phyloP scores from a whole-genome alignment of 2,888 invertebrate species.

The Lacanobia wlatinum region DNA sequence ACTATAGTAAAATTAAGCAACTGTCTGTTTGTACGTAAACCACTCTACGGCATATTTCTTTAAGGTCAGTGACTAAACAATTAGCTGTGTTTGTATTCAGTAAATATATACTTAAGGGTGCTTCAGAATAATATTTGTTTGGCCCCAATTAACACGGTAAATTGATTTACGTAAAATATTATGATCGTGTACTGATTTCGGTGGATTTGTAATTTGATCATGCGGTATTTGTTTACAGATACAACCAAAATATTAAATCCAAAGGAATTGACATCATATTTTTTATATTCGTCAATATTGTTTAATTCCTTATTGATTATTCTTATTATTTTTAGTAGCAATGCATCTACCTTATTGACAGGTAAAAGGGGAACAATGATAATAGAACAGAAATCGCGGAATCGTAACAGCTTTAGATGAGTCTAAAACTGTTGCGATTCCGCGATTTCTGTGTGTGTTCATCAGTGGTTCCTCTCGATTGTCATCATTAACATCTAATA shows the following conservation, averaged over 20 bases:
- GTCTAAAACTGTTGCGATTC: no score
- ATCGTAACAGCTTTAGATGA: no score
- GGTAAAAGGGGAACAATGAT: no score
- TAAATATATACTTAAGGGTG: slow-evolving; percentile 45
- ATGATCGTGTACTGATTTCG: slow-evolving; percentile 20
- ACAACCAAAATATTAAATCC: background rate
- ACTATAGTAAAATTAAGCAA: slow-evolving; percentile 57
- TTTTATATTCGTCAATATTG: background rate
- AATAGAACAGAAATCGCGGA: no score
- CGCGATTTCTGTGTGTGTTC: no score
- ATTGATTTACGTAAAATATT: slow-evolving; percentile 47
- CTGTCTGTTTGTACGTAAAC: slow-evolving; percentile 47
- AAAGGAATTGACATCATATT: background rate
- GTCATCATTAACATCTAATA: slow-evolving; percentile 5
- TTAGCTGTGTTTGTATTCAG: slow-evolving; percentile 48
- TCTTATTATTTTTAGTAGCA: background rate
- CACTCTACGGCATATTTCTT: slow-evolving; percentile 59
- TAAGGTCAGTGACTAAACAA: slow-evolving; percentile 45
- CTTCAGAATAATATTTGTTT: slow-evolving; percentile 45
- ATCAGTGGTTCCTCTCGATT: no score
- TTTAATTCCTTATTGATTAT: background rate
- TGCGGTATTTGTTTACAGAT: background rate
- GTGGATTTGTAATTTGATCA: slow-evolving; percentile 25
- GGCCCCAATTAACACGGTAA: slow-evolving; percentile 48
- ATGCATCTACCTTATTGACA: no score